phyloP scores from a whole-genome alignment of 2,888 invertebrate species.

The Drosophila merina region DNA sequence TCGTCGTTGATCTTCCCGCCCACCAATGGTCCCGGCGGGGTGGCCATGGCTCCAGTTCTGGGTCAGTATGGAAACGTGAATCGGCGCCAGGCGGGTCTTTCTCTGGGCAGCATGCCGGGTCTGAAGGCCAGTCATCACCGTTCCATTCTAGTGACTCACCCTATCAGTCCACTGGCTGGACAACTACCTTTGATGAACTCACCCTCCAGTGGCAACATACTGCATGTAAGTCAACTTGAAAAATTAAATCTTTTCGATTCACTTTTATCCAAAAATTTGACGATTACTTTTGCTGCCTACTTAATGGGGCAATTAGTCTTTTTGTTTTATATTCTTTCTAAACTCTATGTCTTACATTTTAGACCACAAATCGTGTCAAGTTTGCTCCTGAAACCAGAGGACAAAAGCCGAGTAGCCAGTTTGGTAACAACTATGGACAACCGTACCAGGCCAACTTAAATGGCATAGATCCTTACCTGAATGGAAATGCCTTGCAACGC shows the following conservation, averaged over 20 bases:
- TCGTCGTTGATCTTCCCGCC: constrained; percentile 82
- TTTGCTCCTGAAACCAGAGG: constrained; percentile 82
- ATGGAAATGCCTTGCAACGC: constrained; percentile 86
- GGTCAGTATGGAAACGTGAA: constrained; percentile 82
- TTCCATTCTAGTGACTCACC: constrained; percentile 83
- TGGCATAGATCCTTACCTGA: constrained; percentile 73
- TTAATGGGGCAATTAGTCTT: neutral
- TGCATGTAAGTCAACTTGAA: constrained; percentile 84
- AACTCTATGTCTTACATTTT: neutral
- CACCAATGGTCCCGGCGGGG: constrained; percentile 83
- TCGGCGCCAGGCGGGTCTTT: constrained; percentile 83
- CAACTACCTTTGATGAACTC: constrained; percentile 85
- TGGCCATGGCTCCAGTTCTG: constrained; percentile 85
- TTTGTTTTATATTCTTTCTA: neutral
- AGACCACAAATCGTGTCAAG: constrained; percentile 82
- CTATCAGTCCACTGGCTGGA: constrained; percentile 76
- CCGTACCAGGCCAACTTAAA: constrained; percentile 61
- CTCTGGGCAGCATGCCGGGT: constrained; percentile 79
- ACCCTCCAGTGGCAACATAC: constrained; percentile 89
- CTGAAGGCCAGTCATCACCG: constrained; percentile 68
- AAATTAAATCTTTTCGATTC: no score
- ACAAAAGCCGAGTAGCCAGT: constrained; percentile 71
- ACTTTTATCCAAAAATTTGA: no score
- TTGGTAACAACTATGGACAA: constrained; percentile 58
- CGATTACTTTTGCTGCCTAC: no score